Percentiles rank a stretch among this genome's conserved stretches.
Evolutionary conservation across 1,140 invertebrate genomes (phyloP).

Genomic region (Zaprionus gabonicus): DNA sequence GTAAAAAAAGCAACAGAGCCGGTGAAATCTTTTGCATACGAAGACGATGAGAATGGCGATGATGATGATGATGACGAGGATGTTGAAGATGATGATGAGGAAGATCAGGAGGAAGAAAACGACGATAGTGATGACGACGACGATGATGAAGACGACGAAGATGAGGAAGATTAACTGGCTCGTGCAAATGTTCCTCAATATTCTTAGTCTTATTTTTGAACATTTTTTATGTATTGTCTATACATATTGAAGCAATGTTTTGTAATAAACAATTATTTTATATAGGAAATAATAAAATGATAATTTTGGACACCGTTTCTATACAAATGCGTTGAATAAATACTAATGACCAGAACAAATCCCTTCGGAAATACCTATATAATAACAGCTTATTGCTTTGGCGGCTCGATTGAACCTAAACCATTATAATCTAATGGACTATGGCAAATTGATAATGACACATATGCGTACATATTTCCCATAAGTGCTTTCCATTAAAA

Average conservation of each 20-base stretch:
- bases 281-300: constrained; percentile 8
- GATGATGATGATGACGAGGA: constrained; percentile 66
- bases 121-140: constrained; percentile 79
- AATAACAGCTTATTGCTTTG: constrained; percentile 6
- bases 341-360: not conserved
- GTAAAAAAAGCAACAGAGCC: constrained; percentile 78
- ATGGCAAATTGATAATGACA: constrained; percentile 20
- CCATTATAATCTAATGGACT: constrained; percentile 21
- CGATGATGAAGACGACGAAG: constrained; percentile 58
- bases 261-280: constrained; percentile 56
- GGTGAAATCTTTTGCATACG: constrained; percentile 62
- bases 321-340: not conserved
- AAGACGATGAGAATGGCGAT: constrained; percentile 63
- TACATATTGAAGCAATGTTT: constrained; percentile 43
- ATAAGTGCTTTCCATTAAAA: not conserved
- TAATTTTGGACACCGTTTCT: not conserved
- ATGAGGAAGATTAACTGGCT: constrained; percentile 55
- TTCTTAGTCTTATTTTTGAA: constrained; percentile 35
- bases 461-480: constrained; percentile 23
- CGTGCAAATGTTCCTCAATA: not conserved
- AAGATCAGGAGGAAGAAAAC: constrained; percentile 77
- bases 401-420: constrained; percentile 8
- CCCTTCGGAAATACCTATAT: not conserved
- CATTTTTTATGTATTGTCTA: constrained; percentile 40
- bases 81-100: constrained; percentile 16